Conservation (phyloP, 2,113 vertebrate species). For the Phyllopteryx taeniolatus region DNA sequence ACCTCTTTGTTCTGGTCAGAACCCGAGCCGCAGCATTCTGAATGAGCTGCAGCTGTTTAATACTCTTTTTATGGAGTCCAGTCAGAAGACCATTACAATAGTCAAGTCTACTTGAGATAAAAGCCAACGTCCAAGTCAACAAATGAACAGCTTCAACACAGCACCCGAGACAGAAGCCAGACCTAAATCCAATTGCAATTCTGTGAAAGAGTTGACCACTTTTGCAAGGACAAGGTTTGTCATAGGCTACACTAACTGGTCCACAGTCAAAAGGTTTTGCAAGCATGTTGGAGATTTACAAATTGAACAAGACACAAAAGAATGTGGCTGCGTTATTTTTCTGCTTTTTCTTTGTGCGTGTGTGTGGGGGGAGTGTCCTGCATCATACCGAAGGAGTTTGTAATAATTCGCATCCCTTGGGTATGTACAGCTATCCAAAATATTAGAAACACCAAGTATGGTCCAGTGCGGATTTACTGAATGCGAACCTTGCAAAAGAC, state of each 20-base stretch:
- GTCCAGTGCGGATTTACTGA: not conserved
- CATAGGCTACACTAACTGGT: no score
- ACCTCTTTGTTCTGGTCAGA: no score
- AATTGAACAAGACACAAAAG: not conserved
- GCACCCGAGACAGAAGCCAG: not conserved
- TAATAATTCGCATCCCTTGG: not conserved
- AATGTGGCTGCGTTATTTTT: not conserved
- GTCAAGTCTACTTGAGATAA: no score
- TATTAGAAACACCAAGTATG: not conserved
- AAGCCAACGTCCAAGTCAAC: not conserved
- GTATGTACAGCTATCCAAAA: not conserved
- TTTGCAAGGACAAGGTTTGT: no score
- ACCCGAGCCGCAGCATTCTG: no score
- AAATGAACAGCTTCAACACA: no score
- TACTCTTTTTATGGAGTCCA: no score
- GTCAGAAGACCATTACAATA: no score
- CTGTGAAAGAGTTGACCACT: no score
- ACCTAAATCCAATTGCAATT: not conserved
- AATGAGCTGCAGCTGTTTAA: no score
- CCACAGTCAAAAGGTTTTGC: no score
- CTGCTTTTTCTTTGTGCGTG: no score
- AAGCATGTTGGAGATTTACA: not conserved
- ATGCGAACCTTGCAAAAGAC: conserved; percentile 12
- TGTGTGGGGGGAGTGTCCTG: not conserved
- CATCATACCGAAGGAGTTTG: not conserved